phyloP scores from a whole-genome alignment of 2,888 invertebrate species.

The Diplazon laetatorius region DNA sequence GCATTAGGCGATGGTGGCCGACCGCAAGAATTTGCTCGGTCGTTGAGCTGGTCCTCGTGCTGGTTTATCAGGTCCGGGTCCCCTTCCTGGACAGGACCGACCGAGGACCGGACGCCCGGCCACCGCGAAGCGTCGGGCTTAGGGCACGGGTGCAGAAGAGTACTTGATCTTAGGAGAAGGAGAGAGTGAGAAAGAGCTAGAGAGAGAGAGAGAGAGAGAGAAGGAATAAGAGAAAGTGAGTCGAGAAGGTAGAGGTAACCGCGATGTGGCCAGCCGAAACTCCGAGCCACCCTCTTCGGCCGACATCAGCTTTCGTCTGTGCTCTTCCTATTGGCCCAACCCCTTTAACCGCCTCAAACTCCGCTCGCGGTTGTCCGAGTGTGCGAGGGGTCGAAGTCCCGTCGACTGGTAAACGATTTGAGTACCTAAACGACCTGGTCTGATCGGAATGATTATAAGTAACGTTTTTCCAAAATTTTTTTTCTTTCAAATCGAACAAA shows the following conservation, averaged over 20 bases:
- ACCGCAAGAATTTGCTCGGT: conserved; percentile 79
- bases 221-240: conserved; percentile 68
- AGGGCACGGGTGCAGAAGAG: conserved; percentile 73
- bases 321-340: conserved; percentile 34
- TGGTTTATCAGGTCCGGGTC: conserved; percentile 80
- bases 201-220: conserved; percentile 69
- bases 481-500: too few species aligned
- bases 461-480: too few species aligned
- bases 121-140: conserved; percentile 43
- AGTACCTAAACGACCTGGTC: conserved; percentile 75
- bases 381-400: conserved; percentile 76
- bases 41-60: conserved; percentile 69
- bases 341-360: conserved; percentile 56
- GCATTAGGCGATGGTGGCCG: conserved; percentile 68
- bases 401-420: conserved; percentile 74
- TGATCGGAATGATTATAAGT: too few species aligned
- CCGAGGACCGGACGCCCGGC: conserved; percentile 72
- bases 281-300: conserved; percentile 71
- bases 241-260: conserved; percentile 67
- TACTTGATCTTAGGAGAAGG: conserved; percentile 80
- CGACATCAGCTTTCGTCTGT: conserved; percentile 45
- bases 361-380: conserved; percentile 76
- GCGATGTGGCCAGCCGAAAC: conserved; percentile 77
- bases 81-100: conserved; percentile 71
- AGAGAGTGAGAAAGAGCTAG: conserved; percentile 67